Evolutionary conservation across 2,888 invertebrate species (phyloP).

Genomic region (Spodoptera picta): DNA sequence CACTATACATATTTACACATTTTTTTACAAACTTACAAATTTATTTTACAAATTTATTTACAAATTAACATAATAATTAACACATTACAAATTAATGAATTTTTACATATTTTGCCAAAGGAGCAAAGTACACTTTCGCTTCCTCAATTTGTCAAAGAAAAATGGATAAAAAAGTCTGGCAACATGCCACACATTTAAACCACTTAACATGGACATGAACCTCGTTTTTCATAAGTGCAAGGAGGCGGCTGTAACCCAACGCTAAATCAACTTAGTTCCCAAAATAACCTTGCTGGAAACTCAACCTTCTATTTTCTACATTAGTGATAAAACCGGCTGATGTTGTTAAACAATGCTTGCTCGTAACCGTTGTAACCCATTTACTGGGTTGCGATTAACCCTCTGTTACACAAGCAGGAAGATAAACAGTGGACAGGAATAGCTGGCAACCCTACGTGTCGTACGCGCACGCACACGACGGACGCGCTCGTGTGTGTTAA

Average conservation of each 20-base stretch:
- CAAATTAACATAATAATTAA: too few relatives aligned
- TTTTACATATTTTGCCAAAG: too few relatives aligned
- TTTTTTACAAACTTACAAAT: too few relatives aligned
- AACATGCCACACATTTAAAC: constrained; percentile 19
- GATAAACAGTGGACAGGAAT: constrained; percentile 72
- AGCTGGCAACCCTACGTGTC: constrained; percentile 74
- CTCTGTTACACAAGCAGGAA: constrained; percentile 75
- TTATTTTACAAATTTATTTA: too few relatives aligned
- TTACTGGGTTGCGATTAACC: constrained; percentile 59
- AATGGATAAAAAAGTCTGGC: constrained; percentile 32
- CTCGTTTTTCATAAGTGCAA: constrained; percentile 15
- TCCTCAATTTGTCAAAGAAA: constrained; percentile 12
- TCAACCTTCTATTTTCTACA: constrained; percentile 22
- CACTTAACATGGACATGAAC: constrained; percentile 4
- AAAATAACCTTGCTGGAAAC: constrained; percentile 35
- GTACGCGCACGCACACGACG: constrained; percentile 37
- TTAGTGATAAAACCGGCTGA: constrained; percentile 26
- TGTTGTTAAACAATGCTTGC: constrained; percentile 53
- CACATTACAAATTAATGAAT: too few relatives aligned
- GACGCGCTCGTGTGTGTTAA: constrained; percentile 44
- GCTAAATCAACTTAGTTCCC: constrained; percentile 20
- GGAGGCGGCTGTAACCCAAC: constrained; percentile 24
- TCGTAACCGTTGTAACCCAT: constrained; percentile 62
- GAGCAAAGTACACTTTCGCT: not conserved
- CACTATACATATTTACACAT: too few relatives aligned